Conservation (phyloP, 2,888 invertebrate species). For the Rotaria macrura region DNA sequence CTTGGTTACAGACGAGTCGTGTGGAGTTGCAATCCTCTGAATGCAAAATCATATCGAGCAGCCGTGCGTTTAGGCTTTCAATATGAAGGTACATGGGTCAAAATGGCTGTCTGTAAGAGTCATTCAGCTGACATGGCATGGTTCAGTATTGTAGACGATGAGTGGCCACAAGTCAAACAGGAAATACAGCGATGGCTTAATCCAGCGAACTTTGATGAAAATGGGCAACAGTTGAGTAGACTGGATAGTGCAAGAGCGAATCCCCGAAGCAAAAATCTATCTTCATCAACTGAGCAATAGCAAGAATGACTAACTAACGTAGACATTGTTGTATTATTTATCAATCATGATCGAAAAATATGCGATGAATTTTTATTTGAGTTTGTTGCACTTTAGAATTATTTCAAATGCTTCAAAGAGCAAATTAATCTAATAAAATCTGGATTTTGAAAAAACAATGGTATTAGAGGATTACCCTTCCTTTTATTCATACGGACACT, state of each 20-base stretch:
- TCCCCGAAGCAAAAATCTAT: not conserved
- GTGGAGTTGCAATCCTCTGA: not conserved
- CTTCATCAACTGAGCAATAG: too few species aligned
- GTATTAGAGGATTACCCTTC: too few species aligned
- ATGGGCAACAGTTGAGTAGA: not conserved
- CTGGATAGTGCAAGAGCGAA: not conserved
- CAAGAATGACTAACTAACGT: too few species aligned
- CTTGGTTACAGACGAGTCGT: not conserved
- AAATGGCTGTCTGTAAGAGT: not conserved
- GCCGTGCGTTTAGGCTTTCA: not conserved
- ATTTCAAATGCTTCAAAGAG: too few species aligned
- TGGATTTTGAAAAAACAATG: too few species aligned
- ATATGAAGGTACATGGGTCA: not conserved
- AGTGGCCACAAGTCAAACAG: not conserved
- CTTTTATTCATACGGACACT: too few species aligned
- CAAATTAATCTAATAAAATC: too few species aligned
- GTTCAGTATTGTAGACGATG: not conserved
- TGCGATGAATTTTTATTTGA: too few species aligned
- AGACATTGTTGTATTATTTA: too few species aligned
- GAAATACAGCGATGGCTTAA: not conserved
- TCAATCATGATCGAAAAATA: too few species aligned
- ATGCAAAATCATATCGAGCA: not conserved
- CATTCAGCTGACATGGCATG: not conserved
- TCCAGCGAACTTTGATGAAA: not conserved
- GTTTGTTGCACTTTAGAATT: too few species aligned